Evolutionary conservation across 2,888 invertebrate genomes (phyloP).

Genomic region (Itoplectis maculator): DNA sequence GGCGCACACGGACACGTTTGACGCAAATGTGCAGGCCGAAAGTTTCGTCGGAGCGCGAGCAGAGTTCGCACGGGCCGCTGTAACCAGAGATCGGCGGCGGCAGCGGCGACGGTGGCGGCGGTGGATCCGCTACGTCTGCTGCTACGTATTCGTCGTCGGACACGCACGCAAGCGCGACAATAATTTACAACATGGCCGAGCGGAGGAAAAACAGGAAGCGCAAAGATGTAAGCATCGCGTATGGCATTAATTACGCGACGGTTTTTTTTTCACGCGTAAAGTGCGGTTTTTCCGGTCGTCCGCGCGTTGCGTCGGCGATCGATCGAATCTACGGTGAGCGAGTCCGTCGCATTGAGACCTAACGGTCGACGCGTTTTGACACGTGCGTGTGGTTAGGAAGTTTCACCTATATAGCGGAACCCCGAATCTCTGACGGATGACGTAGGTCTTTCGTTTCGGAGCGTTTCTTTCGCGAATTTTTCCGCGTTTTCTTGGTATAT

Average conservation of each 20-base stretch:
- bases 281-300: not conserved
- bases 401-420: slow-evolving; percentile 1
- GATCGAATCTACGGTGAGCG: not conserved
- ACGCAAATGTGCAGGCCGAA: not conserved
- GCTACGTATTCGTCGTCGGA: slow-evolving; percentile 32
- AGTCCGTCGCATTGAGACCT: not conserved
- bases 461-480: not conserved
- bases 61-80: not conserved
- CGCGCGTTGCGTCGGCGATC: not conserved
- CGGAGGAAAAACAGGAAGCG: slow-evolving; percentile 88
- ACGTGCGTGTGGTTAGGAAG: slow-evolving; percentile 49
- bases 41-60: not conserved
- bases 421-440: slow-evolving; percentile 55
- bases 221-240: slow-evolving; percentile 86
- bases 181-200: slow-evolving; percentile 86
- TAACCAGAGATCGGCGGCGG: slow-evolving; percentile 14
- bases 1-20: not conserved
- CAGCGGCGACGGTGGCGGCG: too few relatives aligned
- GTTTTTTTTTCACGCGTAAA: slow-evolving; percentile 22
- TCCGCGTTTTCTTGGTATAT: not conserved
- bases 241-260: slow-evolving; percentile 64
- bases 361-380: slow-evolving; percentile 34
- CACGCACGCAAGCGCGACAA: slow-evolving; percentile 69
- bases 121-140: not conserved
- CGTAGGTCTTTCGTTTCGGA: slow-evolving; percentile 35